Conservation (phyloP, 2,113 vertebrate species). For the Tenebrosternarchus preto region DNA sequence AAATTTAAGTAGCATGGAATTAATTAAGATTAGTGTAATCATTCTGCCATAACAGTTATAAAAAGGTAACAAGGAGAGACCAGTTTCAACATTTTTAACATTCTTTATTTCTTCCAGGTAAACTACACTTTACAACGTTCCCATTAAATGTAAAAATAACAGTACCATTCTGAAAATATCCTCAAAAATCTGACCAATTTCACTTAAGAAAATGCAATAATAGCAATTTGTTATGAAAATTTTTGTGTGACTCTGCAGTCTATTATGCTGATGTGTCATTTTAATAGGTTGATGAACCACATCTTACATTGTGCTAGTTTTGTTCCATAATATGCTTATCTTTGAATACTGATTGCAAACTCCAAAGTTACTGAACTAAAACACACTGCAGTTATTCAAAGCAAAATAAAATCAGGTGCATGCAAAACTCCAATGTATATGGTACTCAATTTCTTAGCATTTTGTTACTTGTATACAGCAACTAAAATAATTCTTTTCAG, state of each 20-base stretch:
- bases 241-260: not conserved
- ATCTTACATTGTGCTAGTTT: not conserved
- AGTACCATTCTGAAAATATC: conserved; percentile 52
- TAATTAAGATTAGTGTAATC: not conserved
- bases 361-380: not conserved
- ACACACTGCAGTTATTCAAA: not conserved
- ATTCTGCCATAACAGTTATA: not conserved
- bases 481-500: not conserved
- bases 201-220: conserved; percentile 47
- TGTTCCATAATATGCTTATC: not conserved
- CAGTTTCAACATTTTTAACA: conserved; percentile 25
- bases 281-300: not conserved
- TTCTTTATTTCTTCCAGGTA: conserved; percentile 76
- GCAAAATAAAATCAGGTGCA: not conserved
- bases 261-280: conserved; percentile 13
- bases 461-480: not conserved
- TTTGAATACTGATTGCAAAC: conserved; percentile 2
- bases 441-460: not conserved
- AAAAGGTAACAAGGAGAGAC: not conserved
- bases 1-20: not conserved
- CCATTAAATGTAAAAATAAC: conserved; percentile 64
- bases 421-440: not conserved
- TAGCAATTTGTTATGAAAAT: not conserved
- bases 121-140: conserved; percentile 71
- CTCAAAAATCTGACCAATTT: conserved; percentile 46